Conservation (phyloP, 1,140 invertebrate genomes). For the fruit fly (Drosophila melanogaster) region Release_6_plus_ISO1_MT NT_033779.5:15655501-15656000, state of each 20-base stretch:
- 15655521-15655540: slow-evolving; percentile 22
- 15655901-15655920: slow-evolving; percentile 62
- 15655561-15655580: slow-evolving; percentile 14
- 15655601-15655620: not conserved
- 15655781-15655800: slow-evolving; percentile 13
- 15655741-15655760: not conserved
- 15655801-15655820: slow-evolving; percentile 12
- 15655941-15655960: slow-evolving; percentile 60
- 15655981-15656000: slow-evolving; percentile 10
- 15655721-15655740: not conserved
- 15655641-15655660: not conserved
- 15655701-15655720: too few species aligned
- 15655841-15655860: slow-evolving; percentile 48
- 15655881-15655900: slow-evolving; percentile 19
- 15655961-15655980: slow-evolving; percentile 66
- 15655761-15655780: not conserved
- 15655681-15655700: too few species aligned
- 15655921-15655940: slow-evolving; percentile 54
- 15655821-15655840: slow-evolving; percentile 26
- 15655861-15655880: slow-evolving; percentile 29
- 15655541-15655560: slow-evolving; percentile 22
- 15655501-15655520: slow-evolving; percentile 8
- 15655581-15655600: not conserved
- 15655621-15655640: not conserved
- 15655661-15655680: not conserved